Evolutionary conservation across 1,140 invertebrate genomes (phyloP).

Genomic region (Ladona fulva): DNA sequence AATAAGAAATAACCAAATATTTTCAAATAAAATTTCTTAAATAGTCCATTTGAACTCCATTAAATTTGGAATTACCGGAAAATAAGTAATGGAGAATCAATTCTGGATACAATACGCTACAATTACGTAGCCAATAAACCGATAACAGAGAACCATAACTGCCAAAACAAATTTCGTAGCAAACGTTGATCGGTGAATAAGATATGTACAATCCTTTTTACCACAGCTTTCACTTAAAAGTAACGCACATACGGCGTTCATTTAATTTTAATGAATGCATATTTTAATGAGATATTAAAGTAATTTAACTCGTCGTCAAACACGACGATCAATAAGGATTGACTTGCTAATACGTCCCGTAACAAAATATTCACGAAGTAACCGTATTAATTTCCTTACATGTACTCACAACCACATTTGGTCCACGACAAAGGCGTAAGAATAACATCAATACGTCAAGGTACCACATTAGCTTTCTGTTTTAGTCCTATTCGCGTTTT

Average conservation of each 20-base stretch:
- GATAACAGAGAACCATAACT: background rate
- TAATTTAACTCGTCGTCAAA: too few species aligned
- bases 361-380: background rate
- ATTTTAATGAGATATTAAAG: too few species aligned
- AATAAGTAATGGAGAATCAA: background rate
- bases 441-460: background rate
- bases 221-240: background rate
- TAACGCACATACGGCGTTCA: background rate
- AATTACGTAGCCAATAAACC: background rate
- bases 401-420: background rate
- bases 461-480: background rate
- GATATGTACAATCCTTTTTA: constrained; percentile 2
- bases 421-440: background rate
- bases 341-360: too few species aligned
- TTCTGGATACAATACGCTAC: background rate
- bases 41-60: background rate
- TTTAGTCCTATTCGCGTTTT: background rate
- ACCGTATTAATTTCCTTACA: background rate
- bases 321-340: too few species aligned
- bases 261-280: background rate
- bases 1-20: background rate
- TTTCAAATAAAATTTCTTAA: background rate
- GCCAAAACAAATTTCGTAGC: background rate
- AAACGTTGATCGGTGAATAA: background rate
- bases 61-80: background rate